These are phyloP conservation scores for Rhinichthys osculus DNA, from an alignment of 2,797 vertebrate species.

Conservation along the genomic window DNA sequence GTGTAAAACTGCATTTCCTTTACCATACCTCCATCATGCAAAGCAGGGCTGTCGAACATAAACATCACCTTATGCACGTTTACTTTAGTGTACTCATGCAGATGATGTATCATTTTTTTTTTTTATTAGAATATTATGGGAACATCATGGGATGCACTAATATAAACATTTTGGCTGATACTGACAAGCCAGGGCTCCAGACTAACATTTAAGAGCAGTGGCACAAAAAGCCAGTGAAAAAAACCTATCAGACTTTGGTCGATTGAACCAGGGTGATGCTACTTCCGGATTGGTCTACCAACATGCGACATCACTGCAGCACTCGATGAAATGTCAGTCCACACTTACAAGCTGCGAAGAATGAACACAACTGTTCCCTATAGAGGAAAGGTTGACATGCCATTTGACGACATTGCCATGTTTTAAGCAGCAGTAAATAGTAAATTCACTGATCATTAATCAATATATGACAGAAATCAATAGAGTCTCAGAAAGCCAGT, in stretches of 20 bases:
- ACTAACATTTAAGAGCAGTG: not conserved
- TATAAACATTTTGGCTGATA: too few relatives aligned
- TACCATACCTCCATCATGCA: not conserved
- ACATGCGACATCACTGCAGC: not conserved
- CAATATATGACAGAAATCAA: not conserved
- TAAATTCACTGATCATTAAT: not conserved
- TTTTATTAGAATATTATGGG: not conserved
- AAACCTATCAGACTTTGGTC: too few relatives aligned
- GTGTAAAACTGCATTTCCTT: not conserved
- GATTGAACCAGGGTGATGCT: not conserved
- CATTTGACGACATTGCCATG: not conserved
- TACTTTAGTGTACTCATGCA: too few relatives aligned
- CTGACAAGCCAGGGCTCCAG: too few relatives aligned
- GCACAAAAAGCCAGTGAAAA: not conserved
- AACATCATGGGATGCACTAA: not conserved
- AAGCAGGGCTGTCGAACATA: not conserved
- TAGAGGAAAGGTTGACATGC: not conserved
- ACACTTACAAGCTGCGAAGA: not conserved
- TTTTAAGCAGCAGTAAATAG: not conserved
- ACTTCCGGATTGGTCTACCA: not conserved
- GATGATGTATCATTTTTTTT: not conserved
- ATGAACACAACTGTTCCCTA: constrained; percentile 1
- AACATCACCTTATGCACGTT: not conserved
- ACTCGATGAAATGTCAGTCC: not conserved
- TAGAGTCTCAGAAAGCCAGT: not conserved